Conservation (phyloP, 2,113 vertebrate species). For the Platichthys stellatus region DNA sequence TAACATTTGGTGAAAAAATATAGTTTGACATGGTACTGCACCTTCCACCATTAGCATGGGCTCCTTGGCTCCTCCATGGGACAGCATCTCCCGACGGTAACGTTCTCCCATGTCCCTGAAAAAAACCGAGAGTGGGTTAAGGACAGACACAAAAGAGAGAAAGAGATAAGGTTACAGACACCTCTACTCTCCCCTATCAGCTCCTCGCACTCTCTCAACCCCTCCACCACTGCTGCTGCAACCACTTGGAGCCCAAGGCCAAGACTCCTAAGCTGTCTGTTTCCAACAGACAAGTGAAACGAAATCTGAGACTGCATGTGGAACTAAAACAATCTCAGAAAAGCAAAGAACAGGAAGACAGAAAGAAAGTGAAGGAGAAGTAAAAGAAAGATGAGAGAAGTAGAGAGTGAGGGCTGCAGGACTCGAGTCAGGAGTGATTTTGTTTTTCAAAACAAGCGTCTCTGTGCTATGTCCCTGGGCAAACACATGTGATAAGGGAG, state of each 20-base stretch:
- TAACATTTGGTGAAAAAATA: background rate
- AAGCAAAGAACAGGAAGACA: conserved; percentile 5
- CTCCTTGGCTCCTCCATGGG: conserved; percentile 93
- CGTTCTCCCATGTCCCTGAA: conserved; percentile 92
- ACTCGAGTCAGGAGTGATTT: background rate
- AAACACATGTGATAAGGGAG: conserved; percentile 30
- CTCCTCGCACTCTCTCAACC: background rate
- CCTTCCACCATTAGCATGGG: conserved; percentile 96
- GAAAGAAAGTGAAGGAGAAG: background rate
- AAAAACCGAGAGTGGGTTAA: conserved; percentile 11
- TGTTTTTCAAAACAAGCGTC: conserved; percentile 42
- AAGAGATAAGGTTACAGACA: conserved; percentile 68
- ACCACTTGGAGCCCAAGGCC: conserved; percentile 28
- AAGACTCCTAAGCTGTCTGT: conserved; percentile 26
- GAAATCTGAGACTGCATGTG: conserved; percentile 51
- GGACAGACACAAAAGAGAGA: conserved; percentile 25
- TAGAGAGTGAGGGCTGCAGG: conserved; percentile 8
- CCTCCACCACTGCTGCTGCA: background rate
- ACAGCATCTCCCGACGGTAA: conserved; percentile 95
- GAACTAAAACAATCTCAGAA: conserved; percentile 41
- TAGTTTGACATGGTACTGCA: conserved; percentile 66
- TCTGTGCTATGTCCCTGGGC: conserved; percentile 36
- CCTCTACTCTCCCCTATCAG: conserved; percentile 43
- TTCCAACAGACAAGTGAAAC: conserved; percentile 53
- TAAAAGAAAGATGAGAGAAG: background rate